Conservation (phyloP, 2,888 invertebrate genomes). For the Nebria salina region DNA sequence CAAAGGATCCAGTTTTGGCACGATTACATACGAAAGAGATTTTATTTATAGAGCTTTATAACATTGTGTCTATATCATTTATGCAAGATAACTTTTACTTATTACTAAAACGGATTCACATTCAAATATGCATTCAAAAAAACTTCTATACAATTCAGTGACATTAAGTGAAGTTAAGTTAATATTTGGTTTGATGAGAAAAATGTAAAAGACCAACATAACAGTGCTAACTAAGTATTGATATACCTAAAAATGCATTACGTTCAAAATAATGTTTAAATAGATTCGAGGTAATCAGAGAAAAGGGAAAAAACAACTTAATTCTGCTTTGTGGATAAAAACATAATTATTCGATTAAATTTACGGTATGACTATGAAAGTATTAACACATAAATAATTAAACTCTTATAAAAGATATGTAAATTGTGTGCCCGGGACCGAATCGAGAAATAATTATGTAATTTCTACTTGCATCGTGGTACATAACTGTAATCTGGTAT, state of each 20-base stretch:
- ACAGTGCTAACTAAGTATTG: too few relatives aligned
- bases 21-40: not conserved
- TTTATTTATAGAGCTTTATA: not conserved
- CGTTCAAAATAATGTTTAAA: too few relatives aligned
- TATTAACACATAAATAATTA: slow-evolving; percentile 37
- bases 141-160: too few relatives aligned
- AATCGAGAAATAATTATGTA: slow-evolving; percentile 35
- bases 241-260: too few relatives aligned
- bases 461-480: slow-evolving; percentile 21
- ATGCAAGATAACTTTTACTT: not conserved
- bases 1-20: not conserved
- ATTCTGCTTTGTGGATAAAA: too few relatives aligned
- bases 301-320: too few relatives aligned
- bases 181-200: too few relatives aligned
- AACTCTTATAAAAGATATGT: not conserved
- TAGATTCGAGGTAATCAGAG: too few relatives aligned
- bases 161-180: too few relatives aligned
- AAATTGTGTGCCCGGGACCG: not conserved
- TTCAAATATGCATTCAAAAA: too few relatives aligned
- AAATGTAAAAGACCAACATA: too few relatives aligned
- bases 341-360: not conserved
- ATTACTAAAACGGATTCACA: not conserved
- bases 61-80: not conserved
- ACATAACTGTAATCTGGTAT: not conserved
- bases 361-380: not conserved